A percentile compares a stretch with the other conserved stretches of the same genome.
Conservation (phyloP, 2,797 vertebrate genomes). For the Melanotaenia maccullochi region DNA sequence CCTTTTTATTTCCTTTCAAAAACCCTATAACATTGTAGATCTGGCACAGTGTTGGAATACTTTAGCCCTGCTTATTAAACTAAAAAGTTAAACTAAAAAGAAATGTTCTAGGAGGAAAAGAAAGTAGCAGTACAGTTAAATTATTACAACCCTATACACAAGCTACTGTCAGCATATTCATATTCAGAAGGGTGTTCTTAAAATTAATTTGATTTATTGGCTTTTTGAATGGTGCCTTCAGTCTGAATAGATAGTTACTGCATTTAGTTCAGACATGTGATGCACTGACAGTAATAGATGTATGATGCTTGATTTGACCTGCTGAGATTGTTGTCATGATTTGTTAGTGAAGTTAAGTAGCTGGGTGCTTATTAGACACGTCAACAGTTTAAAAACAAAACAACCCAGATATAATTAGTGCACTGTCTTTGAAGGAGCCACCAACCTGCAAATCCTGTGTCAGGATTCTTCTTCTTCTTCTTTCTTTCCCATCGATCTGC, state of each 20-base stretch:
- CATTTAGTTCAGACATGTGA: not conserved
- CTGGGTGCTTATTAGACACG: not conserved
- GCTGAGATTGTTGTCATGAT: not conserved
- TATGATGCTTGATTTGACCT: not conserved
- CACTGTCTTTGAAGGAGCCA: not conserved
- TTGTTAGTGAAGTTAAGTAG: not conserved
- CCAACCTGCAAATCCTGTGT: slow-evolving; percentile 95
- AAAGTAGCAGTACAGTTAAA: too few species aligned
- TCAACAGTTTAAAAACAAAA: not conserved
- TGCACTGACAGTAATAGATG: not conserved
- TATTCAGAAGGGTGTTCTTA: too few species aligned
- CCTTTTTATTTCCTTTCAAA: too few species aligned
- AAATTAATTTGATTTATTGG: too few species aligned
- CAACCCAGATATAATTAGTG: not conserved
- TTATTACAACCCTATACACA: too few species aligned
- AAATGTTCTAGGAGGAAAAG: too few species aligned
- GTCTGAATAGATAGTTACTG: not conserved
- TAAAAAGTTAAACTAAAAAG: too few species aligned
- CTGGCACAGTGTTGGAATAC: too few species aligned
- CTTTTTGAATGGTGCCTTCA: too few species aligned
- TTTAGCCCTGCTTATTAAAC: too few species aligned
- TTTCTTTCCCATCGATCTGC: slow-evolving; percentile 95
- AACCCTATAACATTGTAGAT: too few species aligned
- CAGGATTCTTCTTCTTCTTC: slow-evolving; percentile 94
- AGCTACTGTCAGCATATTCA: too few species aligned